Evolutionary conservation across 2,797 vertebrate genomes (phyloP), one percentile per base, ranked within the genome.

Genomic region (Centroberyx gerrardi): DNA sequence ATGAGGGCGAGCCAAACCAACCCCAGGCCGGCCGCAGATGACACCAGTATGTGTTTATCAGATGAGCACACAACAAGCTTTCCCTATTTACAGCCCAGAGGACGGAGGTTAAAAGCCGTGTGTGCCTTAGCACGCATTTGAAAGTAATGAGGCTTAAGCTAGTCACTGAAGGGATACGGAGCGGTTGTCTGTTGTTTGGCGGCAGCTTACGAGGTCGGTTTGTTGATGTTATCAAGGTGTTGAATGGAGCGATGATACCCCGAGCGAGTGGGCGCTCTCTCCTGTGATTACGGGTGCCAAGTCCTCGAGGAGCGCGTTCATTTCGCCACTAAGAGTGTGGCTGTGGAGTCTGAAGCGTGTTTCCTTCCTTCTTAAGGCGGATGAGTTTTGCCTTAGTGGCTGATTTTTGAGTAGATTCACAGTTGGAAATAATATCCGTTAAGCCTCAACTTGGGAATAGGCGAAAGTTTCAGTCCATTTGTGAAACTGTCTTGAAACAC

Each of bases 41-140:
- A 92, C 83, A 89, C 83, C 84, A 79, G 8, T 85, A 72, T 87
- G 87, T 88, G 88, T 93, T 92, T 88, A 88, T 90, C 83, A 80
- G 72, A 89, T 70, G 76, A 77, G 76, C 83, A 88, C 83, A 90
- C 82, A 83, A 77, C 80, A 83, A 78, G 65, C 72, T 52, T 56
- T 69, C 61, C 56, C 53, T 77, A 49, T 89, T 90, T 87, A 85
- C 81, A 74, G 69, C 80, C 66, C 51, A 5, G 62, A 69, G 58
- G 63, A 59, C 22, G 42, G 18, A 84, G 82, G 67, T 83, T 87
- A 83, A 80, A 76, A 56, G 76, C 74, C 54, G 49, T 42, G 44
- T 76, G 63, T 28, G 72, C 52, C 78, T 22, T 38, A 75, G 69
- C 62, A 56, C 18, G 3, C 64, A 49, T 62, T 85, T 60, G 52